phyloP scores from a whole-genome alignment of 2,113 vertebrate genomes.

The Mionectes macconnelli region DNA sequence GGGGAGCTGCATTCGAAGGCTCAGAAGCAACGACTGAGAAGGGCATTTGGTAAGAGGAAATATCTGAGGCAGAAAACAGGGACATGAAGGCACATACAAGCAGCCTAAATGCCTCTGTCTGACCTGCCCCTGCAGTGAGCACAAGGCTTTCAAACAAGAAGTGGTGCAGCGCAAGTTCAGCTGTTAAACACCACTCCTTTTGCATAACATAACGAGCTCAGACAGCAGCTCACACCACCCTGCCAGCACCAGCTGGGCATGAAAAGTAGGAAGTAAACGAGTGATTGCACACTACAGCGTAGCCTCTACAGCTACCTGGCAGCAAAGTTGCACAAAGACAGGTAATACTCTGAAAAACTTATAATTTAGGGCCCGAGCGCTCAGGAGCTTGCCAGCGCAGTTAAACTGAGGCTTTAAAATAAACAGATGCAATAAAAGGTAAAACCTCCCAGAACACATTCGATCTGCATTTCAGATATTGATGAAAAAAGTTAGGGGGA shows the following conservation, averaged over 20 bases:
- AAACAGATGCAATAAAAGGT: not conserved
- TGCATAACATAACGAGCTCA: not conserved
- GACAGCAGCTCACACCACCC: not conserved
- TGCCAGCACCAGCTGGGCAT: not conserved
- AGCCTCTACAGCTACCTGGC: not conserved
- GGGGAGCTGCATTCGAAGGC: not conserved
- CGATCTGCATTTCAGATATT: not conserved
- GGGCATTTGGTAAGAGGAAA: not conserved
- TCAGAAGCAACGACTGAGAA: not conserved
- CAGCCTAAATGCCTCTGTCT: not conserved
- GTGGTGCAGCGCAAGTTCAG: not conserved
- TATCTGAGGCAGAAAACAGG: conserved; percentile 7
- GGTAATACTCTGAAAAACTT: not conserved
- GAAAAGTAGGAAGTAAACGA: not conserved
- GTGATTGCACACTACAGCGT: not conserved
- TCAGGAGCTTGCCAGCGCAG: not conserved
- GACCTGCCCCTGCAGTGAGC: not conserved
- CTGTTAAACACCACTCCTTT: not conserved
- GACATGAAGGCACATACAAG: not conserved
- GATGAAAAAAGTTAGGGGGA: not conserved
- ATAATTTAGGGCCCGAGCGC: not conserved
- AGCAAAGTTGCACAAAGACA: not conserved
- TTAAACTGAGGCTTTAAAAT: not conserved
- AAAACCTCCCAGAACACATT: not conserved
- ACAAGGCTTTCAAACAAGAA: not conserved